Evolutionary conservation across 1,140 invertebrate genomes (phyloP).

Genomic region (Samia ricini): DNA sequence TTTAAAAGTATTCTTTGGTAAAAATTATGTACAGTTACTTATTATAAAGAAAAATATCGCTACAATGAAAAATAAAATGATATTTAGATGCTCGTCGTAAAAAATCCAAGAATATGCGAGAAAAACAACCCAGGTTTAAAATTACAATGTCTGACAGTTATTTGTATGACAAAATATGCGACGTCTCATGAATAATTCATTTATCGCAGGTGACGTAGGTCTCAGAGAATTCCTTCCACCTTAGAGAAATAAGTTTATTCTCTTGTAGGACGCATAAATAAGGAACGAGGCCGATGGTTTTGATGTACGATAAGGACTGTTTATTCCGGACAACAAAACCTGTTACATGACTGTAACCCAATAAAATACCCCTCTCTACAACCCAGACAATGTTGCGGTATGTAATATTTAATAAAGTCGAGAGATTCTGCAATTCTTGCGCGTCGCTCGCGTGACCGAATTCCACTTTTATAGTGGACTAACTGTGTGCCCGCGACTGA

Average conservation of each 20-base stretch:
- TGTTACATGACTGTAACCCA: background rate
- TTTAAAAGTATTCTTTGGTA: too few species aligned
- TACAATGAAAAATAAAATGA: slow-evolving; percentile 1
- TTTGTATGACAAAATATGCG: slow-evolving; percentile 31
- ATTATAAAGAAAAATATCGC: background rate
- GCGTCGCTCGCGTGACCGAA: background rate
- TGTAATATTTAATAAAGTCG: background rate
- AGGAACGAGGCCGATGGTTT: background rate
- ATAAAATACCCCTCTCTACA: background rate
- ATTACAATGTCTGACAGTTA: slow-evolving; percentile 27
- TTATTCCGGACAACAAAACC: background rate
- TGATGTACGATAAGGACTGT: background rate
- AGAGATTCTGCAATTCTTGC: background rate
- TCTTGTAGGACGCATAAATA: background rate
- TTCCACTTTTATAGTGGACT: background rate
- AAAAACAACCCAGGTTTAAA: slow-evolving; percentile 20
- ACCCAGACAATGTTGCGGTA: background rate
- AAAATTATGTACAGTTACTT: background rate
- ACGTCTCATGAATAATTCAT: slow-evolving; percentile 32
- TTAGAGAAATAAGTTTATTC: background rate
- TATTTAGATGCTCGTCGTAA: slow-evolving; percentile 6
- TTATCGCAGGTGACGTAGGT: slow-evolving; percentile 29
- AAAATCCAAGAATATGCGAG: slow-evolving; percentile 10
- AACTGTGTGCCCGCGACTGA: too few species aligned
- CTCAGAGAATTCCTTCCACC: slow-evolving; percentile 20